These are phyloP conservation scores for Prosapia bicincta DNA, from an alignment of 2,888 invertebrate genomes.

Conservation along the genomic window DNA sequence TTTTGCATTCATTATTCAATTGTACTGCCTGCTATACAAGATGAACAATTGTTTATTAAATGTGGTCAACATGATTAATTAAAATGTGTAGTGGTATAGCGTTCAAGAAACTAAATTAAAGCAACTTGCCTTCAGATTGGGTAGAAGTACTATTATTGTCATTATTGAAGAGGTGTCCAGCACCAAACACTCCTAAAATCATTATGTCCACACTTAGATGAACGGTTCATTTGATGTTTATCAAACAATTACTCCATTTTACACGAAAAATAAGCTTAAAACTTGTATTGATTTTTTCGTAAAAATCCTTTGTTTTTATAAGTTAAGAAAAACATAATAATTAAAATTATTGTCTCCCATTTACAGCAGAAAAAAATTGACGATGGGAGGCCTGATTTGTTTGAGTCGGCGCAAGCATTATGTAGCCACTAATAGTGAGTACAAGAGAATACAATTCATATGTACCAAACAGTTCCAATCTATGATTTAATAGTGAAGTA, in stretches of 20 bases:
- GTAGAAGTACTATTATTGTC: constrained; percentile 50
- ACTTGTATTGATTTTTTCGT: too few relatives aligned
- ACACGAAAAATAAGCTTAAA: too few relatives aligned
- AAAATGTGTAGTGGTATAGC: too few relatives aligned
- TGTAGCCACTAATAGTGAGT: too few relatives aligned
- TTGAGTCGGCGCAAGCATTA: not conserved
- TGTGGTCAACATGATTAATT: too few relatives aligned
- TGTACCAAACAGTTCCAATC: too few relatives aligned
- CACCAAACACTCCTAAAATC: constrained; percentile 59
- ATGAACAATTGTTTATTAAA: too few relatives aligned
- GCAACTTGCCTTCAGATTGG: constrained; percentile 56
- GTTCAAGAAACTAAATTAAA: too few relatives aligned
- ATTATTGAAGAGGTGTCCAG: constrained; percentile 52
- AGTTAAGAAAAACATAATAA: not conserved
- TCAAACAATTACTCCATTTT: constrained; percentile 4
- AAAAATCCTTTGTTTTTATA: not conserved
- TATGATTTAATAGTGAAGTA: too few relatives aligned
- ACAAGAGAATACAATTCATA: too few relatives aligned
- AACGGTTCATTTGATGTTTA: not conserved
- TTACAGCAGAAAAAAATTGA: not conserved
- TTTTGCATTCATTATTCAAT: too few relatives aligned
- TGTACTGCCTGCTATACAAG: too few relatives aligned
- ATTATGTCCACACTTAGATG: constrained; percentile 16
- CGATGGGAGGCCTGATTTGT: not conserved
- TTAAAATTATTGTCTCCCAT: not conserved